Evolutionary conservation across 2,888 invertebrate species (phyloP).

Genomic region (Parasteatoda lunata): DNA sequence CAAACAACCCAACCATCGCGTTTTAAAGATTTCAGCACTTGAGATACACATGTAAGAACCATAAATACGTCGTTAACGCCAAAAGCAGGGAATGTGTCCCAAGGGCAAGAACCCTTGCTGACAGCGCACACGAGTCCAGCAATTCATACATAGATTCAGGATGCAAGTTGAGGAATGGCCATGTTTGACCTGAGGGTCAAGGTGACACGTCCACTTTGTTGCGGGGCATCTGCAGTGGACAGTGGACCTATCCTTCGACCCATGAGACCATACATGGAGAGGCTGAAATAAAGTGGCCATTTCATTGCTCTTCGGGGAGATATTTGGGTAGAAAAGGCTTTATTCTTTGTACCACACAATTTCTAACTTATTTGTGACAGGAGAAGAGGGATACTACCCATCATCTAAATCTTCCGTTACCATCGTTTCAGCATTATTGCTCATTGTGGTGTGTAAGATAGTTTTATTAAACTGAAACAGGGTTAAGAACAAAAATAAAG

Average conservation of each 20-base stretch:
- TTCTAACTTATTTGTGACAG: constrained; percentile 48
- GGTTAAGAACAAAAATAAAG: neutral
- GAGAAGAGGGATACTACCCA: neutral
- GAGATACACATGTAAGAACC: neutral
- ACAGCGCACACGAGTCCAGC: neutral
- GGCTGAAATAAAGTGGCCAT: constrained; percentile 60
- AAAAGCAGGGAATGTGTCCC: constrained; percentile 37
- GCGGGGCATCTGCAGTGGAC: constrained; percentile 48
- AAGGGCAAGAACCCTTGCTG: constrained; percentile 18
- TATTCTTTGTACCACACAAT: constrained; percentile 10
- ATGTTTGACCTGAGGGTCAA: constrained; percentile 49
- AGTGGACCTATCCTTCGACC: constrained; percentile 41
- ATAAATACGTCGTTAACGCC: constrained; percentile 26
- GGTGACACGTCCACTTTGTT: constrained; percentile 27
- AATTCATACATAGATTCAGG: constrained; percentile 15
- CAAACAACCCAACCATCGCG: neutral
- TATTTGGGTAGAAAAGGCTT: constrained; percentile 46
- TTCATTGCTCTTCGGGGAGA: constrained; percentile 51
- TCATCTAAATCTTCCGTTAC: neutral
- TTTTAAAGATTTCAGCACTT: constrained; percentile 24
- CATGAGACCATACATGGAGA: constrained; percentile 39
- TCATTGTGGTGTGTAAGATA: too few species aligned
- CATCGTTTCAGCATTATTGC: neutral
- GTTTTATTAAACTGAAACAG: too few species aligned
- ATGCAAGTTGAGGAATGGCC: constrained; percentile 46